These are phyloP conservation scores for Rambutsinella grinnellia DNA, from an alignment of 2,888 invertebrate species.

Conservation along the genomic window DNA sequence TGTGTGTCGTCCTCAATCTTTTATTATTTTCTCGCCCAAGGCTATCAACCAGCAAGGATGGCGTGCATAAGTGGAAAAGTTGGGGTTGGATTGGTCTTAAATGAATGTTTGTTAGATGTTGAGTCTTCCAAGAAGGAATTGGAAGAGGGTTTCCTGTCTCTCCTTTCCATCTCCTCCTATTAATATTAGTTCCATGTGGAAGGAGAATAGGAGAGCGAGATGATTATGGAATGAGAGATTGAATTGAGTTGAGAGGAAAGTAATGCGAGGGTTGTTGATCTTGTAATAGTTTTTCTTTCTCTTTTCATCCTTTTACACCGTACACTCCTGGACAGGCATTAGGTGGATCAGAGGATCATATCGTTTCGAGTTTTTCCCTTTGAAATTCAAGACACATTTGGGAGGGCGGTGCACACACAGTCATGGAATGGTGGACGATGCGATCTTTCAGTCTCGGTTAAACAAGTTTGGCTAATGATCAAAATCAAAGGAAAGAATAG, in stretches of 20 bases:
- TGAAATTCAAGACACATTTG: conserved; percentile 23
- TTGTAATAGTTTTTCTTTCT: neutral
- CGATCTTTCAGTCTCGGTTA: neutral
- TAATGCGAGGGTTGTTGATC: conserved; percentile 2
- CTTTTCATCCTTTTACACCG: neutral
- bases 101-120: no score
- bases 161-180: neutral
- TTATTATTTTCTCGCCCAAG: neutral
- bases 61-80: neutral
- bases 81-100: neutral
- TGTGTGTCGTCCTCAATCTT: neutral
- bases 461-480: conserved; percentile 26
- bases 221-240: no score
- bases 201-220: neutral
- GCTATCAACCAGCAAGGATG: neutral
- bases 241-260: no score
- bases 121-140: no score
- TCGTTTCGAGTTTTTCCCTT: conserved; percentile 14
- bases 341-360: neutral
- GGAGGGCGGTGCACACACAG: neutral
- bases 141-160: no score
- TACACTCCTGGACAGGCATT: neutral
- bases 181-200: neutral
- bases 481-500: conserved; percentile 25
- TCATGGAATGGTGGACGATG: neutral